A percentile compares a stretch with the other conserved stretches of the same genome.
Evolutionary conservation across 2,113 vertebrate genomes (phyloP).

Genomic region (Anseranas semipalmata): DNA sequence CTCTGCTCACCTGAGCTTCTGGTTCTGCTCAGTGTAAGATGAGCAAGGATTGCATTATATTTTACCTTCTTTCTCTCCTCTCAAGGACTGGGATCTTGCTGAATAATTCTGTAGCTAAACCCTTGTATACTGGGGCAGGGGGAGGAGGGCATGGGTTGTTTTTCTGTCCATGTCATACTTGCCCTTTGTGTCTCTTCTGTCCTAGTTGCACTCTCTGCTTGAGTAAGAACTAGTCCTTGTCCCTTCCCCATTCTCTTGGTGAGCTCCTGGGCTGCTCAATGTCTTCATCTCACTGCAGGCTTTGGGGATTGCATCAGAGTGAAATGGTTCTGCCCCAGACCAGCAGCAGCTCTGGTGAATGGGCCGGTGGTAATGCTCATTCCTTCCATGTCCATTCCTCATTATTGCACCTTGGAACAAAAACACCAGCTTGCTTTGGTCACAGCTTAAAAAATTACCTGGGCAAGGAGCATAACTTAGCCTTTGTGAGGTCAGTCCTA

Average conservation of each 20-base stretch:
- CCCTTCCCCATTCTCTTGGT: not conserved
- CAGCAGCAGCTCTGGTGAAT: not conserved
- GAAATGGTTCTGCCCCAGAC: not conserved
- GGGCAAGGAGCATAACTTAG: not conserved
- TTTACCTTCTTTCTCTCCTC: not conserved
- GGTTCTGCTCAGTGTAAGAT: not conserved
- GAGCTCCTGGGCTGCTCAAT: not conserved
- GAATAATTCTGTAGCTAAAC: not conserved
- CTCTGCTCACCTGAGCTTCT: not conserved
- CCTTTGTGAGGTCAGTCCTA: not conserved
- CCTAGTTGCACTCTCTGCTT: not conserved
- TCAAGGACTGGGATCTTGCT: not conserved
- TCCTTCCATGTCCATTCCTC: not conserved
- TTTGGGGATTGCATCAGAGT: not conserved
- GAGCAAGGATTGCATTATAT: not conserved
- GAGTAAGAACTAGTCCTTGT: not conserved
- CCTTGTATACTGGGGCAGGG: rapidly evolving
- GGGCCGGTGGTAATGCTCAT: not conserved
- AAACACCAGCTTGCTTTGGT: not conserved
- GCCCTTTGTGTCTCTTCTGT: not conserved
- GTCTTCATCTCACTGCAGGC: not conserved
- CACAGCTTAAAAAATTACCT: not conserved
- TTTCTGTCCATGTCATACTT: not conserved
- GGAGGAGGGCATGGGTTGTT: rapidly evolving
- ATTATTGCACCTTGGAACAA: not conserved